Evolutionary conservation across 2,797 vertebrate genomes (phyloP).

Genomic region (Hemibagrus guttatus): DNA sequence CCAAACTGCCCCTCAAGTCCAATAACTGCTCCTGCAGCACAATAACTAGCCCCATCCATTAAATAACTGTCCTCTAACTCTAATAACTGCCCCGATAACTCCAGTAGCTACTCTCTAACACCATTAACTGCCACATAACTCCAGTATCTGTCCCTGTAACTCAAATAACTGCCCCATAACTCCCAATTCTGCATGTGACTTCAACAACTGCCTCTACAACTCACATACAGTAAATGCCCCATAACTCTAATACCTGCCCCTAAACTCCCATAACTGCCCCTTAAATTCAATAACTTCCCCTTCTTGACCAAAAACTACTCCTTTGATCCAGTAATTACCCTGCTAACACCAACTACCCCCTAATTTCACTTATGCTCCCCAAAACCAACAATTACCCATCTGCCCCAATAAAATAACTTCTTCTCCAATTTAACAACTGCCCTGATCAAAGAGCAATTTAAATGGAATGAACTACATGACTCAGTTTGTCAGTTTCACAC

Average conservation of each 20-base stretch:
- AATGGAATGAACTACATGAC: neutral
- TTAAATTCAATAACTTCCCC: neutral
- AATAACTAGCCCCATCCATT: neutral
- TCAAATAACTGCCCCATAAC: neutral
- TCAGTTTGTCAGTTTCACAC: neutral
- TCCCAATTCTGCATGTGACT: neutral
- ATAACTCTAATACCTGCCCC: no score
- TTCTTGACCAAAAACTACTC: neutral
- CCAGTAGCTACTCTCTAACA: neutral
- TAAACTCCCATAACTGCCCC: neutral
- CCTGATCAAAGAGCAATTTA: neutral
- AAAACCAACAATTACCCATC: neutral
- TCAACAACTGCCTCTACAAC: neutral
- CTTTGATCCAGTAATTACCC: neutral
- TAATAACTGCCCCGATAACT: neutral
- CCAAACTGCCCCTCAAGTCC: conserved; percentile 63
- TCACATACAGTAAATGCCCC: no score
- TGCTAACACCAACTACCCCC: no score
- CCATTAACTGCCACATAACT: neutral
- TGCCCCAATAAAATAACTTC: neutral
- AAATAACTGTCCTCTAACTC: neutral
- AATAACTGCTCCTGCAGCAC: conserved; percentile 38
- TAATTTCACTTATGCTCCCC: neutral
- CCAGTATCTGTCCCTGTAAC: neutral
- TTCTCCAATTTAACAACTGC: neutral